These are phyloP conservation scores for Hydractinia echinata DNA, from an alignment of 30 jellyfish, hydroid and myxozoan genomes.

Conservation along the genomic window DNA sequence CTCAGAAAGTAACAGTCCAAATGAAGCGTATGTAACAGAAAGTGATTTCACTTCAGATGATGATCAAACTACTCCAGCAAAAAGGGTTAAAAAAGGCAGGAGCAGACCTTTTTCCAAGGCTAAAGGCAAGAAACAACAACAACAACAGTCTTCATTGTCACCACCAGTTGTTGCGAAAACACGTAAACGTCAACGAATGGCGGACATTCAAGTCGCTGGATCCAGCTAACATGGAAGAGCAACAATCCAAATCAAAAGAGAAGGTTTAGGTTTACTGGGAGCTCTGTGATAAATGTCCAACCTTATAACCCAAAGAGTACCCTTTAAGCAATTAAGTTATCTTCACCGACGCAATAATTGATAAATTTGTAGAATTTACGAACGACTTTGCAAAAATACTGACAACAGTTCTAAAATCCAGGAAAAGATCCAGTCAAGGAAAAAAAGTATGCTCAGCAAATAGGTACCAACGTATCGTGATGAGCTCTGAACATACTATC, in stretches of 20 bases:
- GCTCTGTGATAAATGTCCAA: not conserved
- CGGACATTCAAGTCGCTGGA: too few species aligned
- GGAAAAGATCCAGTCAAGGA: not conserved
- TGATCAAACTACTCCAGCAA: not conserved
- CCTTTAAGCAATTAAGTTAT: not conserved
- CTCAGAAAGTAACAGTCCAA: too few species aligned
- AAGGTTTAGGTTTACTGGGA: too few species aligned
- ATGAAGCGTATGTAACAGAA: not conserved
- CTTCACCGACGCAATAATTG: not conserved
- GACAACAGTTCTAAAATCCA: slow-evolving; percentile 1
- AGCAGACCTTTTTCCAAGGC: too few species aligned
- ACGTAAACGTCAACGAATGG: too few species aligned
- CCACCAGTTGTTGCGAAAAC: too few species aligned
- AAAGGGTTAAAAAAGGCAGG: not conserved
- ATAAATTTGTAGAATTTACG: not conserved
- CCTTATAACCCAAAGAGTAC: not conserved
- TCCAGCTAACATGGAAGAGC: too few species aligned
- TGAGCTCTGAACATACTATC: not conserved
- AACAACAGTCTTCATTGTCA: too few species aligned
- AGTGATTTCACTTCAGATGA: too few species aligned
- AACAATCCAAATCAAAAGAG: not conserved
- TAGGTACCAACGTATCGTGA: not conserved
- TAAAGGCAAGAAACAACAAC: too few species aligned
- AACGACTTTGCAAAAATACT: not conserved
- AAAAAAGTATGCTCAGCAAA: not conserved